phyloP scores from a whole-genome alignment of 2,888 invertebrate genomes.

The Tachystola acroxantha region DNA sequence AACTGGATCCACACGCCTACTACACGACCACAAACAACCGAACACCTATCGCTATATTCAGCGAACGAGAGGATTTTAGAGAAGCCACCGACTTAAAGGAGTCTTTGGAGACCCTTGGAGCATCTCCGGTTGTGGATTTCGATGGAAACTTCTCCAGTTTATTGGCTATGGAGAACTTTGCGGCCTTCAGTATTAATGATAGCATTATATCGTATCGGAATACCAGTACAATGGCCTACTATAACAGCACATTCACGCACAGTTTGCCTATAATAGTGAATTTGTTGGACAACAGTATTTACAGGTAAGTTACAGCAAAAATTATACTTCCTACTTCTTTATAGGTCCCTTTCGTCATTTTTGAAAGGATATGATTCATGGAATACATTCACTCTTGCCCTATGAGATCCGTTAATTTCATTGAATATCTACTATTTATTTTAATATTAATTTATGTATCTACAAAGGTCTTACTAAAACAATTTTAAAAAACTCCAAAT shows the following conservation, averaged over 20 bases:
- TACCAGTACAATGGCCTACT: slow-evolving; percentile 81
- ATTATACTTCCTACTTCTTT: slow-evolving; percentile 1
- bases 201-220: slow-evolving; percentile 74
- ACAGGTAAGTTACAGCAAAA: slow-evolving; percentile 83
- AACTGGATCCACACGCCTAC: slow-evolving; percentile 81
- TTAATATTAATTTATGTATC: too few species aligned
- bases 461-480: too few species aligned
- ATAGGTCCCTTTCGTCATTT: neutral
- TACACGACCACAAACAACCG: too few species aligned
- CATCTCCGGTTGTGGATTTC: slow-evolving; percentile 69
- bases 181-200: slow-evolving; percentile 80
- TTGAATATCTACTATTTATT: too few species aligned
- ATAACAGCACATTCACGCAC: slow-evolving; percentile 89
- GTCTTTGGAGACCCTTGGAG: slow-evolving; percentile 56
- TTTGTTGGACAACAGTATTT: slow-evolving; percentile 83
- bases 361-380: too few species aligned
- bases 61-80: slow-evolving; percentile 59
- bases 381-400: too few species aligned
- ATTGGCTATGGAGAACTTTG: slow-evolving; percentile 81
- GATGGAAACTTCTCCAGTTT: slow-evolving; percentile 83
- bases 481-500: too few species aligned
- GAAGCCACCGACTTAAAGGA: slow-evolving; percentile 55
- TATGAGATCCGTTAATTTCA: too few species aligned
- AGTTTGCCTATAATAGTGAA: slow-evolving; percentile 87
- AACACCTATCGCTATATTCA: slow-evolving; percentile 80